Percentiles rank a stretch among this genome's conserved stretches.
Evolutionary conservation across 92 coral and sea anemone species (phyloP).

Genomic region (Epizoanthus illoricatus): DNA sequence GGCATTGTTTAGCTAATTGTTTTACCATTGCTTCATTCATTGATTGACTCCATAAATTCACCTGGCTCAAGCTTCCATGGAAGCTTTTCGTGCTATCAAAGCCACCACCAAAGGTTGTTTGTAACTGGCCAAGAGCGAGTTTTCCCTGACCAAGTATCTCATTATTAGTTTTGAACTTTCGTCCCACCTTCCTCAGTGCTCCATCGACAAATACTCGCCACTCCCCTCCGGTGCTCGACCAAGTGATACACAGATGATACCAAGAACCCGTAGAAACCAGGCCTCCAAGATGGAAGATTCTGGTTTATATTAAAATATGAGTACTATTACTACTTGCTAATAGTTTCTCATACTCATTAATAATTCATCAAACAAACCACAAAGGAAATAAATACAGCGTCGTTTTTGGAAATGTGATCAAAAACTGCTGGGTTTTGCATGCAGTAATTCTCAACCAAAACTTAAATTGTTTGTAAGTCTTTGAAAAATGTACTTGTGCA

Average conservation of each 20-base stretch:
- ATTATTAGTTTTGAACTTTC: neutral
- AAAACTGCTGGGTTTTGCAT: too few relatives aligned
- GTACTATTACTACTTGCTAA: too few relatives aligned
- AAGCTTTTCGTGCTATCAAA: neutral
- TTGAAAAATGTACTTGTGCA: too few relatives aligned
- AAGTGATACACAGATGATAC: conserved; percentile 14
- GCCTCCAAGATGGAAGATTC: neutral
- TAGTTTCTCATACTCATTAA: too few relatives aligned
- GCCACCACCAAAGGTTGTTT: conserved; percentile 9
- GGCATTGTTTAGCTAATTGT: neutral
- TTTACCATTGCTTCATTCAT: neutral
- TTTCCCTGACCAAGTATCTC: neutral
- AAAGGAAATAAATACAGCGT: too few relatives aligned
- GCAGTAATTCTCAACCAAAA: too few relatives aligned
- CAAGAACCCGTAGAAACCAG: neutral
- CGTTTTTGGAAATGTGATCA: too few relatives aligned
- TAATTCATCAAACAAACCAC: too few relatives aligned
- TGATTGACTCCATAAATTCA: neutral
- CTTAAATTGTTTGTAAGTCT: too few relatives aligned
- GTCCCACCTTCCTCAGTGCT: conserved; percentile 12
- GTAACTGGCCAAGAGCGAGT: conserved; percentile 20
- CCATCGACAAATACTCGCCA: conserved; percentile 24
- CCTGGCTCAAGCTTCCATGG: conserved; percentile 19
- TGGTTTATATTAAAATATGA: neutral
- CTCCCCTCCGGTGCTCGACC: neutral